These are phyloP conservation scores for Ceratosolen solmsi DNA, from an alignment of 1,140 invertebrate species.

Conservation along the genomic window DNA sequence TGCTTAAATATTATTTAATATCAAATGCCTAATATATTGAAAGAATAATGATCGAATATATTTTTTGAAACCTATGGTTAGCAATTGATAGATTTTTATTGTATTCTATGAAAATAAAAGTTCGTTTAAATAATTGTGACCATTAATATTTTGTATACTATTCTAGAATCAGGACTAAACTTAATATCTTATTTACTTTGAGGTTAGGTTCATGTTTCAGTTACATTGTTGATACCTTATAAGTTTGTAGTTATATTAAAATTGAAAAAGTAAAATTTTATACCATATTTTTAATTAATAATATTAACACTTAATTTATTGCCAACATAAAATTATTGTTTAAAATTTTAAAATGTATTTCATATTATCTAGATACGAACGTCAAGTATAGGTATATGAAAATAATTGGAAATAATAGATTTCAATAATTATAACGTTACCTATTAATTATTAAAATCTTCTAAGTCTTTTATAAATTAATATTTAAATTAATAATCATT, in stretches of 20 bases:
- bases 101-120: background rate
- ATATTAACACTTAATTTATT: background rate
- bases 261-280: background rate
- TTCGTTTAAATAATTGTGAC: background rate
- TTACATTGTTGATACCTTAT: slow-evolving; percentile 33
- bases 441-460: too few species aligned
- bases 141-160: background rate
- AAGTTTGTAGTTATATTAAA: background rate
- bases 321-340: too few species aligned
- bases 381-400: too few species aligned
- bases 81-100: background rate
- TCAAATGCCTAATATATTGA: background rate
- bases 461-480: too few species aligned
- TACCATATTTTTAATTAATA: background rate
- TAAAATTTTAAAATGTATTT: too few species aligned
- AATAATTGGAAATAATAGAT: too few species aligned
- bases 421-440: too few species aligned
- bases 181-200: slow-evolving; percentile 41
- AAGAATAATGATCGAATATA: background rate
- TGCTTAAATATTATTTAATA: background rate
- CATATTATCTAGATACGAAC: too few species aligned
- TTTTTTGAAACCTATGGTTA: background rate
- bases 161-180: slow-evolving; percentile 3
- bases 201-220: slow-evolving; percentile 56
- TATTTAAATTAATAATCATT: too few species aligned